Conservation (phyloP, 2,113 vertebrate species). For the Galemys pyrenaicus region DNA sequence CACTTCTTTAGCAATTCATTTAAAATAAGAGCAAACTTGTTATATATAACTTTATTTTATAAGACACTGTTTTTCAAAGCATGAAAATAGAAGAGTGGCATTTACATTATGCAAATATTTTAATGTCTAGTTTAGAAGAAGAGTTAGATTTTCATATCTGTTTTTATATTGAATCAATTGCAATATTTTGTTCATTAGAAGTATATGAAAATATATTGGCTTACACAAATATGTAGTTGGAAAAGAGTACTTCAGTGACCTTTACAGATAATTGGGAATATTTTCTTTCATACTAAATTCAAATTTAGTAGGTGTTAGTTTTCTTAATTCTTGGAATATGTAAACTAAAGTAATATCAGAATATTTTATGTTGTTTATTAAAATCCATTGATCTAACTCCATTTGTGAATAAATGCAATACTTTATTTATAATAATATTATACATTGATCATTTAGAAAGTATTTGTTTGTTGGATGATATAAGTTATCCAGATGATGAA, state of each 20-base stretch:
- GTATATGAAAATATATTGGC: background rate
- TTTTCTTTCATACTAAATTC: background rate
- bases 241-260: background rate
- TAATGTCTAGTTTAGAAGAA: background rate
- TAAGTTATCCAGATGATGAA: background rate
- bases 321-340: background rate
- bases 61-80: background rate
- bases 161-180: background rate
- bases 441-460: background rate
- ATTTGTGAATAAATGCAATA: background rate
- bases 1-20: background rate
- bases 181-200: background rate
- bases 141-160: background rate
- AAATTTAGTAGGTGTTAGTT: background rate
- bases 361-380: background rate
- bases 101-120: background rate
- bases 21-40: background rate
- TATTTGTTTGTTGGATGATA: background rate
- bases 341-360: background rate
- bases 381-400: background rate
- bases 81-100: background rate
- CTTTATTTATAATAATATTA: no score
- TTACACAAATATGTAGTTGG: background rate
- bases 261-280: background rate
- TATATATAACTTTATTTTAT: background rate